A percentile compares a stretch with the other conserved stretches of the same genome.
phyloP scores from a whole-genome alignment of 2,888 invertebrate species.

The Chironomus tentans region DNA sequence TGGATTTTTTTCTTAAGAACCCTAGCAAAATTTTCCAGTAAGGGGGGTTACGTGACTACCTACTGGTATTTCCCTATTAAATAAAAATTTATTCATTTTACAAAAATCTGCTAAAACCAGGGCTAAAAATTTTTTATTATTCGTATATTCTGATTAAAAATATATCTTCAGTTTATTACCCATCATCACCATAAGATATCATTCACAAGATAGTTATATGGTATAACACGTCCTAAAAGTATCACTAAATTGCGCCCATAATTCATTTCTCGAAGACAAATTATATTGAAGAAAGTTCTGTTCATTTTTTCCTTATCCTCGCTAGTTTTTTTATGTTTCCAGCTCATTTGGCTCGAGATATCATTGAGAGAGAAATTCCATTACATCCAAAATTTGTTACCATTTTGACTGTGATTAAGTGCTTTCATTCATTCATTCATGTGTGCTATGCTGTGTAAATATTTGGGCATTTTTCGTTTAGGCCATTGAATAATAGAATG shows the following conservation, averaged over 20 bases:
- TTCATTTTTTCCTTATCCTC: background rate
- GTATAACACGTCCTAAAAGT: background rate
- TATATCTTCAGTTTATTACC: background rate
- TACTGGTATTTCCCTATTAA: too few relatives aligned
- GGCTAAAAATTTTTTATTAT: too few relatives aligned
- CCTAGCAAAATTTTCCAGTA: too few relatives aligned
- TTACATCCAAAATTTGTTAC: background rate
- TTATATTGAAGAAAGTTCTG: background rate
- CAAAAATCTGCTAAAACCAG: too few relatives aligned
- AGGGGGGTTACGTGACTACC: too few relatives aligned
- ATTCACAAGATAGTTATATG: background rate
- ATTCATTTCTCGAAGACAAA: background rate
- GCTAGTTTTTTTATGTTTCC: background rate
- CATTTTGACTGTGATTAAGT: conserved; percentile 20
- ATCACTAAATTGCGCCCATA: background rate
- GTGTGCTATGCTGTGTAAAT: background rate
- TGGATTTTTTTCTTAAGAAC: too few relatives aligned
- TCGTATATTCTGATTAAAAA: too few relatives aligned
- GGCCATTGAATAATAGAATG: background rate
- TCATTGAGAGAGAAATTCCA: background rate
- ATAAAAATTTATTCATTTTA: too few relatives aligned
- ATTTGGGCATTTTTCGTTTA: conserved; percentile 4
- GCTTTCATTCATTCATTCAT: too few relatives aligned
- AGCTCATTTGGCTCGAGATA: background rate
- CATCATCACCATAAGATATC: background rate